A percentile compares a stretch with the other conserved stretches of the same genome.
Evolutionary conservation across 1,140 invertebrate species (phyloP).

Genomic region (Drosophila kohkoa): DNA sequence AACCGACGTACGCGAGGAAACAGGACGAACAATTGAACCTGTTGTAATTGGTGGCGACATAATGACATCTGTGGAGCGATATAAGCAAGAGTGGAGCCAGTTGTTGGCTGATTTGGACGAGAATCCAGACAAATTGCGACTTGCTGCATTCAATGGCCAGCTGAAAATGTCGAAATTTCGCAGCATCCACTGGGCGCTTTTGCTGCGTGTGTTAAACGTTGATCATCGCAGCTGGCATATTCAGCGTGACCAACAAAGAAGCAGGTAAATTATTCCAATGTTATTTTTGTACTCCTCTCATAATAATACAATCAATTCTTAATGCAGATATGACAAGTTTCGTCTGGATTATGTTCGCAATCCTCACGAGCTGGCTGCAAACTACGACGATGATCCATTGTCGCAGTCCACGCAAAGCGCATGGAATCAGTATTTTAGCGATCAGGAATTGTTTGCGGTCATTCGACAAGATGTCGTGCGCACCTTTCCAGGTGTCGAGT

Average conservation of each 20-base stretch:
- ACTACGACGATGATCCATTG: slow-evolving; percentile 75
- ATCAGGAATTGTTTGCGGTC: slow-evolving; percentile 90
- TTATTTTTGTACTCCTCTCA: background rate
- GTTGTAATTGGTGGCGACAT: slow-evolving; percentile 37
- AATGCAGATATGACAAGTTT: slow-evolving; percentile 73
- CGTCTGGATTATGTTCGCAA: slow-evolving; percentile 78
- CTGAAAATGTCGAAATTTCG: slow-evolving; percentile 85
- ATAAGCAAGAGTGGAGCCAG: slow-evolving; percentile 83
- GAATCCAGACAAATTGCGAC: slow-evolving; percentile 68
- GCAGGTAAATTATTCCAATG: slow-evolving; percentile 34
- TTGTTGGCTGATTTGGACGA: slow-evolving; percentile 67
- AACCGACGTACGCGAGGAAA: slow-evolving; percentile 63
- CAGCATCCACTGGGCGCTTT: slow-evolving; percentile 85
- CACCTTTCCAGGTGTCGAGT: slow-evolving; percentile 92
- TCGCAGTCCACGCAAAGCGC: slow-evolving; percentile 87
- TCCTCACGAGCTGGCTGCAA: slow-evolving; percentile 65
- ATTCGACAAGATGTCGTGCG: slow-evolving; percentile 93
- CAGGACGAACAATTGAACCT: slow-evolving; percentile 46
- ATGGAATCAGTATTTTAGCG: slow-evolving; percentile 93
- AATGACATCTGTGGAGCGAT: slow-evolving; percentile 80
- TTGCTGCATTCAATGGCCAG: slow-evolving; percentile 83
- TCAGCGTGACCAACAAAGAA: slow-evolving; percentile 72
- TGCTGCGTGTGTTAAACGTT: slow-evolving; percentile 82
- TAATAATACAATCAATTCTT: background rate
- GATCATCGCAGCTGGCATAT: slow-evolving; percentile 77